Conservation (phyloP, 1,140 invertebrate genomes). For the Papilio polytes region DNA sequence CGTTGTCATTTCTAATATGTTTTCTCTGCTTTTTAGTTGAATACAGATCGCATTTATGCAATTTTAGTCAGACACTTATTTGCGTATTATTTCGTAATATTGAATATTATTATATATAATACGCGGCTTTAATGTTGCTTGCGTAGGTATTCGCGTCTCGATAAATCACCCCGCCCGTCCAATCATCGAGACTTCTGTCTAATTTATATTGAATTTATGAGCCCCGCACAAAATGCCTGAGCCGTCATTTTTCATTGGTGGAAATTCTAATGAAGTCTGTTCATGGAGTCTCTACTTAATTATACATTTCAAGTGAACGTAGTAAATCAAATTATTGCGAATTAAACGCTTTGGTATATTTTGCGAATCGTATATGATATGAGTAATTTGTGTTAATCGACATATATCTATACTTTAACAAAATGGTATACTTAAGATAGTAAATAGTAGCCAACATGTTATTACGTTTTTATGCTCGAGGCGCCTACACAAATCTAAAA, state of each 20-base stretch:
- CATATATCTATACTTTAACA: background rate
- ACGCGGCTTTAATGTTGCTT: slow-evolving; percentile 28
- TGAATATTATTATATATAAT: slow-evolving; percentile 37
- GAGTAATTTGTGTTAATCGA: background rate
- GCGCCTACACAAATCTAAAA: too few species aligned
- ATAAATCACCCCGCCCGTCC: slow-evolving; percentile 36
- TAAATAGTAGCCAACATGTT: too few species aligned
- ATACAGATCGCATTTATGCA: background rate
- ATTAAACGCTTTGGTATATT: background rate
- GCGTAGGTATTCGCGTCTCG: slow-evolving; percentile 31
- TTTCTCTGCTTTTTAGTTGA: background rate
- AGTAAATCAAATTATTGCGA: slow-evolving; percentile 19
- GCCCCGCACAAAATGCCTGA: slow-evolving; percentile 23
- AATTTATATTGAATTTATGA: slow-evolving; percentile 39
- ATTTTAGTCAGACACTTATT: background rate
- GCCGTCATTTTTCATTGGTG: slow-evolving; percentile 38
- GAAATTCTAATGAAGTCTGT: slow-evolving; percentile 31
- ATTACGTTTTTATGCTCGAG: too few species aligned
- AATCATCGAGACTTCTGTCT: slow-evolving; percentile 40
- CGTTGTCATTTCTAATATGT: background rate
- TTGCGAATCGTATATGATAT: background rate
- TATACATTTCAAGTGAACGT: slow-evolving; percentile 33
- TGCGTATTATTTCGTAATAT: slow-evolving; percentile 17
- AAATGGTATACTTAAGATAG: too few species aligned
- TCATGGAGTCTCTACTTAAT: slow-evolving; percentile 36